Conservation (phyloP, 2,797 vertebrate genomes). For the Danionella dracula region DNA sequence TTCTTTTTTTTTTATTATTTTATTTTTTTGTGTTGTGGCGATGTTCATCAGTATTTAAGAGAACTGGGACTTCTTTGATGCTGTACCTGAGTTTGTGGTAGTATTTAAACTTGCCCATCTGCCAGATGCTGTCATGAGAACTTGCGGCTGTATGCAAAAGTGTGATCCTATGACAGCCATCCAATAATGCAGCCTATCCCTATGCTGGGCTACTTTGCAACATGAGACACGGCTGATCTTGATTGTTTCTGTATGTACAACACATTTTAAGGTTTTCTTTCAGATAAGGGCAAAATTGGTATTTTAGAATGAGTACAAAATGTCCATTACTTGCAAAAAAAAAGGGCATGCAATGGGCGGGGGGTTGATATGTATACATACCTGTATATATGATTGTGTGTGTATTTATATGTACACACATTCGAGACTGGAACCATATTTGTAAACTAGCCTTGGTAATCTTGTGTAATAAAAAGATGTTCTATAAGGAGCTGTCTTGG, state of each 20-base stretch:
- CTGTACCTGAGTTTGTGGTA: constrained; percentile 63
- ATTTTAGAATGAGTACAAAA: constrained; percentile 45
- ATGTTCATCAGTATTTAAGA: constrained; percentile 92
- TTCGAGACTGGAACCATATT: constrained; percentile 77
- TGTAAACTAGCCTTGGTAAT: constrained; percentile 78
- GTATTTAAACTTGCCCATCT: constrained; percentile 53
- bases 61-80: constrained; percentile 60
- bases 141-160: constrained; percentile 54
- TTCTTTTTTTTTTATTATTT: constrained; percentile 50
- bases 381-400: constrained; percentile 89
- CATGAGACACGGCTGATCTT: constrained; percentile 46
- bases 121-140: constrained; percentile 60
- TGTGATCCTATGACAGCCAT: constrained; percentile 60
- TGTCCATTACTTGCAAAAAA: constrained; percentile 68
- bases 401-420: constrained; percentile 69
- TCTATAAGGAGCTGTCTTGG: constrained; percentile 60
- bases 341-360: constrained; percentile 68
- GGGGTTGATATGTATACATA: constrained; percentile 63
- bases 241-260: constrained; percentile 58
- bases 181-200: constrained; percentile 50
- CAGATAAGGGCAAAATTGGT: constrained; percentile 44
- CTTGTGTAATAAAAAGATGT: constrained; percentile 81
- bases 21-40: constrained; percentile 57
- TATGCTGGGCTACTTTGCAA: constrained; percentile 52
- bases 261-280: constrained; percentile 64